Percentiles rank a stretch among this genome's conserved stretches.
phyloP scores from a whole-genome alignment of 2,888 invertebrate genomes.

The Acronicta aceris region DNA sequence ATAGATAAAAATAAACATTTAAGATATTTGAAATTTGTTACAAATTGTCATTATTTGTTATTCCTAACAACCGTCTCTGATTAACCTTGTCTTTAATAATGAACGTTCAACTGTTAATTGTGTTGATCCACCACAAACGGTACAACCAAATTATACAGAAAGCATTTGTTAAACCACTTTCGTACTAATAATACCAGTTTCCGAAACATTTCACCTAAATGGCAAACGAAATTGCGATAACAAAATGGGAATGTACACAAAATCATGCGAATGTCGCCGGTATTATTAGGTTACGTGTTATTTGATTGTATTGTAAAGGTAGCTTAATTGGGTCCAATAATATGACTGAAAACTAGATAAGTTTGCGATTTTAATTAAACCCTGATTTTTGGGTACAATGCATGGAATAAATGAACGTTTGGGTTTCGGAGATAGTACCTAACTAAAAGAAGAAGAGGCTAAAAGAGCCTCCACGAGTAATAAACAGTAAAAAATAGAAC shows the following conservation, averaged over 20 bases:
- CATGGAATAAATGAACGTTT: background rate
- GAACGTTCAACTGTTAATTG: constrained; percentile 4
- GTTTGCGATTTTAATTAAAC: constrained; percentile 44
- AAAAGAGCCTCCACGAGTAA: too few species aligned
- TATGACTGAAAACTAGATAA: constrained; percentile 28
- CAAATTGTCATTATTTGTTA: too few species aligned
- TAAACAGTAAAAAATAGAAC: too few species aligned
- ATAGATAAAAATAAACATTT: too few species aligned
- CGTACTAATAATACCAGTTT: constrained; percentile 12
- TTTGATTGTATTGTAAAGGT: constrained; percentile 28
- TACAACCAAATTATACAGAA: constrained; percentile 19
- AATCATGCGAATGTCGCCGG: constrained; percentile 10
- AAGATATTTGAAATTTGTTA: too few species aligned
- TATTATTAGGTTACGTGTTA: constrained; percentile 23
- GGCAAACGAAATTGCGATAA: constrained; percentile 7
- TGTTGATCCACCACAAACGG: constrained; percentile 6
- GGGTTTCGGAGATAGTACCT: too few species aligned
- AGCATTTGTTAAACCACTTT: constrained; percentile 14
- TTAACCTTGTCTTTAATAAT: background rate
- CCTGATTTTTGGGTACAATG: background rate
- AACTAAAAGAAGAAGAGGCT: too few species aligned
- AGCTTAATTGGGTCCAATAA: constrained; percentile 36
- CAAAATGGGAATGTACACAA: constrained; percentile 21
- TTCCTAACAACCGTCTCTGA: too few species aligned
- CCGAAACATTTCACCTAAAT: constrained; percentile 14